Evolutionary conservation across 2,797 vertebrate genomes (phyloP).

Genomic region (Erpetoichthys calabaricus): DNA sequence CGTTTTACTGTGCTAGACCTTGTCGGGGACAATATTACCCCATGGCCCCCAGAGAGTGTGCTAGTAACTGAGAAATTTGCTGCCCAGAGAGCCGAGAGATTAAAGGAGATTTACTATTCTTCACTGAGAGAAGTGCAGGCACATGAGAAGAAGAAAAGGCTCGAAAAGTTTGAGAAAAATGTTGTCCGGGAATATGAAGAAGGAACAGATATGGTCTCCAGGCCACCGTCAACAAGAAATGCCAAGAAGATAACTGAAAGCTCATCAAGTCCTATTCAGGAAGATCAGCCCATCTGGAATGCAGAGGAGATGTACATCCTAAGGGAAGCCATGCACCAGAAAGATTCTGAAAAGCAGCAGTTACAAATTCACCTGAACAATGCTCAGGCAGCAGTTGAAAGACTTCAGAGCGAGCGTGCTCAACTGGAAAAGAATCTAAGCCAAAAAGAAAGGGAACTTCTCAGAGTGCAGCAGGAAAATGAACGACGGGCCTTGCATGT

Average conservation of each 20-base stretch:
- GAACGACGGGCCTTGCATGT: constrained; percentile 11
- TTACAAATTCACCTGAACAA: constrained; percentile 24
- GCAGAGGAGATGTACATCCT: constrained; percentile 25
- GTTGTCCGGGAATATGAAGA: constrained; percentile 15
- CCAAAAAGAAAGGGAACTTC: constrained; percentile 22
- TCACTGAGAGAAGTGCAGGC: constrained; percentile 26
- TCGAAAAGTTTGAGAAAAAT: constrained; percentile 19
- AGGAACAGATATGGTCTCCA: constrained; percentile 14
- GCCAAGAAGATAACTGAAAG: too few relatives aligned
- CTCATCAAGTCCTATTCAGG: constrained; percentile 2
- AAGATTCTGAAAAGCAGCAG: constrained; percentile 16
- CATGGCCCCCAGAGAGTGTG: constrained; percentile 6
- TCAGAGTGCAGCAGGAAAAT: constrained; percentile 17
- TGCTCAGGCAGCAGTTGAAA: constrained; percentile 27
- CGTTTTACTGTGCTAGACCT: constrained; percentile 26
- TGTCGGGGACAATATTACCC: constrained; percentile 14
- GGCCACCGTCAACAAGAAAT: constrained; percentile 4
- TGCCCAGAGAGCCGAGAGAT: constrained; percentile 17
- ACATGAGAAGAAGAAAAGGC: constrained; percentile 20
- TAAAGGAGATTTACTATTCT: constrained; percentile 20
- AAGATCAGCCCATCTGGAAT: constrained; percentile 29
- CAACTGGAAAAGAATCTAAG: constrained; percentile 28
- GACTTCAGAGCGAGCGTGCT: constrained; percentile 21
- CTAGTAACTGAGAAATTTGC: constrained; percentile 25
- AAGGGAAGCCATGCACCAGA: constrained; percentile 20